These are phyloP conservation scores for Scaptomyza graminum DNA, from an alignment of 1,140 invertebrate species.

Conservation along the genomic window DNA sequence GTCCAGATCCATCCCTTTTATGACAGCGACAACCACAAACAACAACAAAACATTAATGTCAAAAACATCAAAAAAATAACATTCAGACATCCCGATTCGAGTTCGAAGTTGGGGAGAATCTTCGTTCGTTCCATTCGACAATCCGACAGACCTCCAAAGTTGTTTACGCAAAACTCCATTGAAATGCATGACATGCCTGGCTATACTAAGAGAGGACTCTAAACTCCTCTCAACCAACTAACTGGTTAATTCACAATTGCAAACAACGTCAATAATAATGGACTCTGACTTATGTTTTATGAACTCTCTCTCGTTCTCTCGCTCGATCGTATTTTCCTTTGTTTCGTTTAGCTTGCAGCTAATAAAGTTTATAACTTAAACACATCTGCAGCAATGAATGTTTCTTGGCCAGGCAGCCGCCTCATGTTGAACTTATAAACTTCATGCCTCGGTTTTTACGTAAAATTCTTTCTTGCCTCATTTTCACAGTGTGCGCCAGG, in stretches of 20 bases:
- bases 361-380: constrained; percentile 40
- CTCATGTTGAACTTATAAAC: constrained; percentile 43
- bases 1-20: constrained; percentile 51
- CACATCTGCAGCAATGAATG: constrained; percentile 9
- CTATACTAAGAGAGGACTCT: constrained; percentile 23
- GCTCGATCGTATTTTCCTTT: not conserved
- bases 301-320: constrained; percentile 23
- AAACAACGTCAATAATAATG: constrained; percentile 4
- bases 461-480: constrained; percentile 64
- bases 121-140: constrained; percentile 13
- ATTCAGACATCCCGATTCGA: constrained; percentile 33
- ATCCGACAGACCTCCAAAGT: constrained; percentile 57
- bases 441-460: constrained; percentile 31
- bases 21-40: constrained; percentile 65
- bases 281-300: constrained; percentile 39
- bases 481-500: constrained; percentile 32
- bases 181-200: constrained; percentile 67
- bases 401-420: not conserved
- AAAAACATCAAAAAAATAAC: constrained; percentile 71
- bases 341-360: constrained; percentile 27
- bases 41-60: constrained; percentile 81
- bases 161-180: constrained; percentile 70
- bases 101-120: constrained; percentile 10
- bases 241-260: constrained; percentile 12
- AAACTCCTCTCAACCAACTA: constrained; percentile 14